Percentiles rank a stretch among this genome's conserved stretches.
These are phyloP conservation scores for Microtus richardsoni DNA, from an alignment of 2,113 vertebrate genomes.

Conservation along the genomic window DNA sequence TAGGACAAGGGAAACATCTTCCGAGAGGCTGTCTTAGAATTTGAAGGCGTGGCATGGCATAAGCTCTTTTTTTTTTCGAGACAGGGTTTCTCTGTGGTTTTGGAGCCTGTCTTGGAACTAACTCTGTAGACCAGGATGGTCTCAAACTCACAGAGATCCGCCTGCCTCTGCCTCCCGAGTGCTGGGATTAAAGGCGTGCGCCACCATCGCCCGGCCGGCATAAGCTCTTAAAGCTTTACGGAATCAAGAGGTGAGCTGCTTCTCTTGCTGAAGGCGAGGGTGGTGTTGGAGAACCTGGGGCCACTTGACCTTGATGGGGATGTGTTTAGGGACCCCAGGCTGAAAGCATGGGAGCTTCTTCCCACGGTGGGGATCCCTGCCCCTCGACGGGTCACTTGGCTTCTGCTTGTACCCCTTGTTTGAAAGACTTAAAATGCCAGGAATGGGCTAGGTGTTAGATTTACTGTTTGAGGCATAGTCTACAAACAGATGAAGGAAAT, in stretches of 20 bases:
- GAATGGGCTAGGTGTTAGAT: neutral
- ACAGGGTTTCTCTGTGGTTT: too few relatives aligned
- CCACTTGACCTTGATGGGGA: neutral
- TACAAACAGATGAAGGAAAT: slow-evolving; percentile 14
- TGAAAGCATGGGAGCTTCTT: neutral
- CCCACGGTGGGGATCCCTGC: neutral
- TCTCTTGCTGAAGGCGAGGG: slow-evolving; percentile 16
- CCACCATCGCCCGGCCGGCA: too few relatives aligned
- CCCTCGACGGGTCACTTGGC: too few relatives aligned
- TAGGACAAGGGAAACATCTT: neutral
- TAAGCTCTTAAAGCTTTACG: slow-evolving; percentile 1
- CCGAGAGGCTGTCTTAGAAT: neutral
- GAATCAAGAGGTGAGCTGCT: neutral
- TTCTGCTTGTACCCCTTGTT: neutral
- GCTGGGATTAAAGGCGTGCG: too few relatives aligned
- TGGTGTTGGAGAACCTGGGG: neutral
- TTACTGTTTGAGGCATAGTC: neutral
- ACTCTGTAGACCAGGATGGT: too few relatives aligned
- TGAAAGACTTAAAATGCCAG: slow-evolving; percentile 30
- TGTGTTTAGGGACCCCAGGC: neutral
- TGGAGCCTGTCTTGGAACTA: too few relatives aligned
- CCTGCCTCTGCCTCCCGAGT: too few relatives aligned
- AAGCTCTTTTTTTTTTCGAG: too few relatives aligned
- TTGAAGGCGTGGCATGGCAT: neutral
- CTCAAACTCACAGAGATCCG: too few relatives aligned